Evolutionary conservation across 2,113 vertebrate genomes (phyloP).

Genomic region (Cavia porcellus): DNA sequence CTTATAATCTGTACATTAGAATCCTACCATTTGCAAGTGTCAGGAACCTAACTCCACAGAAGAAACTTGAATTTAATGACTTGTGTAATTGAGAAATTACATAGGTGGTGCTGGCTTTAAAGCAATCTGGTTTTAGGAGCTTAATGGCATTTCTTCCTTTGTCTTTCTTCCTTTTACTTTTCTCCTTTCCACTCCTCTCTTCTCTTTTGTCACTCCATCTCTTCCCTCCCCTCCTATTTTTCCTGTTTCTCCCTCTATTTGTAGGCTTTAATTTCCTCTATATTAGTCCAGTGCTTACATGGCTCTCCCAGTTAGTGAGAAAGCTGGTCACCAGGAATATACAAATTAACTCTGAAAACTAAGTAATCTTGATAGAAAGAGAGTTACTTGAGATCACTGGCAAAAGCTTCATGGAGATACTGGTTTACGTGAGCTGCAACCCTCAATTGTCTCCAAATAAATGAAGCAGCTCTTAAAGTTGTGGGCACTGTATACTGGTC

Average conservation of each 20-base stretch:
- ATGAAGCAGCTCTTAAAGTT: neutral
- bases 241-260: neutral
- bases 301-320: neutral
- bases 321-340: neutral
- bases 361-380: neutral
- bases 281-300: neutral
- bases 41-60: neutral
- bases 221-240: too few species aligned
- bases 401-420: neutral
- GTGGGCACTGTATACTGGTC: neutral
- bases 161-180: neutral
- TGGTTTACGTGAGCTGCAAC: neutral
- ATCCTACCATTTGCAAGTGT: conserved; percentile 39
- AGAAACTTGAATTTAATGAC: conserved; percentile 35
- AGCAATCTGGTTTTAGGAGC: neutral
- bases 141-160: neutral
- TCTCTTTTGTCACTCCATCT: neutral
- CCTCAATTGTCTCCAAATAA: neutral
- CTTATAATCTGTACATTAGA: conserved; percentile 18
- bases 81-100: conserved; percentile 6
- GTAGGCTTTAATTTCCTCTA: neutral
- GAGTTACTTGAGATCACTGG: too few species aligned
- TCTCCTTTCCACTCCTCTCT: neutral
- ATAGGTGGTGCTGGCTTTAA: neutral
- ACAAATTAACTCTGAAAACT: neutral